phyloP scores from a whole-genome alignment of 2,888 invertebrate genomes.

The Saturnia pavonia region DNA sequence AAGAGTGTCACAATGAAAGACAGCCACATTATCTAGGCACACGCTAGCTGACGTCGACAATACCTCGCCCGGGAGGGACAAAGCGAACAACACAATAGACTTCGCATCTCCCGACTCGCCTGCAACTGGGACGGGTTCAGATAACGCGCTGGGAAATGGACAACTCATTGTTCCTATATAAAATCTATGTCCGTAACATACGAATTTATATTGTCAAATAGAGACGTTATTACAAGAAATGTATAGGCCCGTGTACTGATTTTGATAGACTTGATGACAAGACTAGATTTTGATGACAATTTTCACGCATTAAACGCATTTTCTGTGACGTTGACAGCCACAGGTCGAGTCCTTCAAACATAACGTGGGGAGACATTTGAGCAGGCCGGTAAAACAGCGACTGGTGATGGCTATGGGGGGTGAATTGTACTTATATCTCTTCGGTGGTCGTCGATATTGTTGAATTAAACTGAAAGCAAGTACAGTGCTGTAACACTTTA shows the following conservation, averaged over 20 bases:
- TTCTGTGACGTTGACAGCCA: too few relatives aligned
- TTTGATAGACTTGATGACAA: too few relatives aligned
- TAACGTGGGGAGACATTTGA: too few relatives aligned
- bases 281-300: too few relatives aligned
- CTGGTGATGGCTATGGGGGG: too few relatives aligned
- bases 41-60: constrained; percentile 29
- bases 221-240: not conserved
- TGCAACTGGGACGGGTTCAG: constrained; percentile 19
- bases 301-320: constrained; percentile 22
- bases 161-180: constrained; percentile 16
- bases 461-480: too few relatives aligned
- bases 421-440: too few relatives aligned
- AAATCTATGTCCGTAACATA: not conserved
- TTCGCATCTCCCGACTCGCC: constrained; percentile 2
- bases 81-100: constrained; percentile 22
- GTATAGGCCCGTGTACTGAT: not conserved
- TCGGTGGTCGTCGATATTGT: too few relatives aligned
- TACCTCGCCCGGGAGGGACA: constrained; percentile 26
- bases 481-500: too few relatives aligned
- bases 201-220: not conserved
- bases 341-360: too few relatives aligned
- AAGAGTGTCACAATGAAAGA: constrained; percentile 21
- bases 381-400: too few relatives aligned
- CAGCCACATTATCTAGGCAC: constrained; percentile 45
- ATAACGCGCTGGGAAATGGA: constrained; percentile 19